phyloP scores from a whole-genome alignment of 2,797 vertebrate genomes.

The Pseudochirops corinnae region DNA sequence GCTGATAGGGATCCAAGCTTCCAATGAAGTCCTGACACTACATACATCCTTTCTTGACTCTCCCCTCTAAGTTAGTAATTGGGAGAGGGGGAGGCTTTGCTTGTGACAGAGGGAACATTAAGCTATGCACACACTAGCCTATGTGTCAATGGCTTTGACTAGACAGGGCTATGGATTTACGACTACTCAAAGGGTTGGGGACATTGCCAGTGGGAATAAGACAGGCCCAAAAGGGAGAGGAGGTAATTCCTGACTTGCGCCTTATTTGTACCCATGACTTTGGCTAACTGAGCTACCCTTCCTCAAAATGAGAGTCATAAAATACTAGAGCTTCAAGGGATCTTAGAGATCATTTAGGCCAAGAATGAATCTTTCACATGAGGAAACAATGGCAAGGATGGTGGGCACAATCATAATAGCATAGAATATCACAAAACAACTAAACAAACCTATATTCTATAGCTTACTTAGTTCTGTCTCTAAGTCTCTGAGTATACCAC shows the following conservation, averaged over 20 bases:
- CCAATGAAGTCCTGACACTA: too few relatives aligned
- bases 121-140: not conserved
- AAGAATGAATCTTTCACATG: not conserved
- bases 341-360: not conserved
- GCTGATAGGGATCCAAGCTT: too few relatives aligned
- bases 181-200: not conserved
- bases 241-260: not conserved
- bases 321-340: not conserved
- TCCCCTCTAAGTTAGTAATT: too few relatives aligned
- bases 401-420: not conserved
- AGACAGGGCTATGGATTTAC: not conserved
- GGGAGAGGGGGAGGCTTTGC: too few relatives aligned
- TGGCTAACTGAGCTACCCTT: not conserved
- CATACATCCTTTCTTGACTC: too few relatives aligned
- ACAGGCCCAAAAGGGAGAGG: not conserved
- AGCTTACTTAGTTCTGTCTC: not conserved
- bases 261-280: too few relatives aligned
- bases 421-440: not conserved
- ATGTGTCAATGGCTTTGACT: not conserved
- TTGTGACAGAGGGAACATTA: too few relatives aligned
- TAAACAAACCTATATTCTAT: not conserved
- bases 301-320: not conserved
- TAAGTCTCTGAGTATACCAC: not conserved
- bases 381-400: not conserved
- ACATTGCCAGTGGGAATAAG: not conserved